A percentile compares a stretch with the other conserved stretches of the same genome.
phyloP scores from a whole-genome alignment of 2,888 invertebrate genomes.

The Plusia festucae region DNA sequence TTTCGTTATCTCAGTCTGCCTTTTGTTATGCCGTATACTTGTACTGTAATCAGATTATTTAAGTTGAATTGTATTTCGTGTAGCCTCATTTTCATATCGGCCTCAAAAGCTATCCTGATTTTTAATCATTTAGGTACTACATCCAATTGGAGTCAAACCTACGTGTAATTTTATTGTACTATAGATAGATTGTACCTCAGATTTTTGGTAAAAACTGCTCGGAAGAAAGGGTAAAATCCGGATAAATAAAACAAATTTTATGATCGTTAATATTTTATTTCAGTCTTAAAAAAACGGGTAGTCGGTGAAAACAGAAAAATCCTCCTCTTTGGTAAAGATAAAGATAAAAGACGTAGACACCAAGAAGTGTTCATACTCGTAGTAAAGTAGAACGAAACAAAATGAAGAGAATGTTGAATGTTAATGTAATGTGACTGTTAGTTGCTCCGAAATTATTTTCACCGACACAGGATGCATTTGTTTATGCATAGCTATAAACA shows the following conservation, averaged over 20 bases:
- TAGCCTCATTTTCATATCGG: background rate
- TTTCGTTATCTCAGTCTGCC: conserved; percentile 18
- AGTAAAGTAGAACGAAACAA: background rate
- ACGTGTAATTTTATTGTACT: too few species aligned
- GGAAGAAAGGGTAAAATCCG: too few species aligned
- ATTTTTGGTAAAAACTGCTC: too few species aligned
- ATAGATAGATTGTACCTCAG: too few species aligned
- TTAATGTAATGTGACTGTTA: background rate
- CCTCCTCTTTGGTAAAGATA: too few species aligned
- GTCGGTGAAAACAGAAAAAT: too few species aligned
- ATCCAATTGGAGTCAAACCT: background rate
- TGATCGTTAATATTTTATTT: too few species aligned
- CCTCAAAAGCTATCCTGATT: background rate
- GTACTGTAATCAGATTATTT: background rate
- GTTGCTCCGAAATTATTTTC: background rate
- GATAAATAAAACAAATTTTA: too few species aligned
- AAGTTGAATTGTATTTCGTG: background rate
- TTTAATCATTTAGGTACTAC: background rate
- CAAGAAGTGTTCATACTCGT: too few species aligned
- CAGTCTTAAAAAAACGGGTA: too few species aligned
- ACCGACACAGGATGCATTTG: background rate
- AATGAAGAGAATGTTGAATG: background rate
- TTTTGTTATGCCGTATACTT: conserved; percentile 1
- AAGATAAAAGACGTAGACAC: too few species aligned
- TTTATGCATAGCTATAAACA: background rate